A percentile compares a stretch with the other conserved stretches of the same genome.
Conservation (phyloP, 2,113 vertebrate genomes). For the Acrocephalus kingi region DNA sequence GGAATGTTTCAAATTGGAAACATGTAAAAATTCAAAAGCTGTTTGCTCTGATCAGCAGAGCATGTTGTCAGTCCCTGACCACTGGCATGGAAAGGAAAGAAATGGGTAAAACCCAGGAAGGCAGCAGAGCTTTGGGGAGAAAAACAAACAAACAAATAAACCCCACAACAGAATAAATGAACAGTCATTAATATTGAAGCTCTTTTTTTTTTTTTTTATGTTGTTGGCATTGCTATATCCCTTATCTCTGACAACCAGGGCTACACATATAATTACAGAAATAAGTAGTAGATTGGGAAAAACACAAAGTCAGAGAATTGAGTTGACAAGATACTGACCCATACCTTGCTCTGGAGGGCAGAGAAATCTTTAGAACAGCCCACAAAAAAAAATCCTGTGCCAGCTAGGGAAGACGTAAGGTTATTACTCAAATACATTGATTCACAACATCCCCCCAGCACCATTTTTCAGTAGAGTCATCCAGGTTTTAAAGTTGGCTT, state of each 20-base stretch:
- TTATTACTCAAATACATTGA: background rate
- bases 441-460: background rate
- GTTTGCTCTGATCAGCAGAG: background rate
- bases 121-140: background rate
- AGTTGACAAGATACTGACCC: background rate
- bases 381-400: background rate
- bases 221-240: background rate
- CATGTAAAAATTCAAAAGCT: background rate
- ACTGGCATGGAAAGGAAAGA: background rate
- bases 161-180: background rate
- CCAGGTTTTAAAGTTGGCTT: background rate
- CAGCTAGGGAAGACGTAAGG: background rate
- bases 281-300: background rate
- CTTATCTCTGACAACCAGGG: background rate
- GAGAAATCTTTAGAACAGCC: background rate
- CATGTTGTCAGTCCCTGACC: background rate
- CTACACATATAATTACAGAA: background rate
- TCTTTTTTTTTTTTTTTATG: background rate
- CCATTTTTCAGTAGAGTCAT: background rate
- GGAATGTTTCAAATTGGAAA: constrained; percentile 24
- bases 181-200: background rate
- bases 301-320: background rate
- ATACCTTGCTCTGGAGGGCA: background rate
- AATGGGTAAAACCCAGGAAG: background rate
- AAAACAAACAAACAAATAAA: background rate